Percentiles rank a stretch among this genome's conserved stretches.
Conservation (phyloP, 2,113 vertebrate species). For the Athene noctua region DNA sequence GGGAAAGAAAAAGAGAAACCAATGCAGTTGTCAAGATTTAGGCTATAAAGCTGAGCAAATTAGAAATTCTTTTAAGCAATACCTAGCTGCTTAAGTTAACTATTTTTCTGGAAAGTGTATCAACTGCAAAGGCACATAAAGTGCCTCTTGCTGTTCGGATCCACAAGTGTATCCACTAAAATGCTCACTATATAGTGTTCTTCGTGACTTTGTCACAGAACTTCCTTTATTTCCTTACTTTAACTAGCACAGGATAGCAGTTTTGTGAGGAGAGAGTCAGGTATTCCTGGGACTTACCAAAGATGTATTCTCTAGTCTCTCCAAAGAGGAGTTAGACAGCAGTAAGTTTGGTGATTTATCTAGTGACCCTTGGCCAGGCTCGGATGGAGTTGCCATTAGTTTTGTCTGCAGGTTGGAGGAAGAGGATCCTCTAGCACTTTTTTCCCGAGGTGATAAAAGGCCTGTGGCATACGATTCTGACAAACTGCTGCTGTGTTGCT, state of each 20-base stretch:
- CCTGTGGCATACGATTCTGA: background rate
- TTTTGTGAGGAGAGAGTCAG: background rate
- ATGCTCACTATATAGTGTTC: background rate
- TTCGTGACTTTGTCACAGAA: background rate
- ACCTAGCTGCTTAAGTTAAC: background rate
- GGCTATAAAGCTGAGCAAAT: background rate
- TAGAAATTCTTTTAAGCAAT: background rate
- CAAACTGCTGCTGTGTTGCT: background rate
- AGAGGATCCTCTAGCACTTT: background rate
- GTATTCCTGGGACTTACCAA: slow-evolving; percentile 7
- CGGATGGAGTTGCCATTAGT: background rate
- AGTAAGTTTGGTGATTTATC: background rate
- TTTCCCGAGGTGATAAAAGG: background rate
- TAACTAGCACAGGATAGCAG: background rate
- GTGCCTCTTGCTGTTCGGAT: background rate
- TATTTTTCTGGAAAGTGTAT: background rate
- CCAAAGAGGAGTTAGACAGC: background rate
- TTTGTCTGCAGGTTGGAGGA: background rate
- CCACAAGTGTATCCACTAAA: background rate
- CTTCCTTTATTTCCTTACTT: background rate
- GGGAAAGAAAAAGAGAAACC: background rate
- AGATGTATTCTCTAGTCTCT: background rate
- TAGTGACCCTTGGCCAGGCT: background rate
- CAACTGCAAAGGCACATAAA: background rate
- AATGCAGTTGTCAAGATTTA: background rate